These are phyloP conservation scores for Sebastes iracundus DNA, from an alignment of 2,797 vertebrate species.

Conservation along the genomic window DNA sequence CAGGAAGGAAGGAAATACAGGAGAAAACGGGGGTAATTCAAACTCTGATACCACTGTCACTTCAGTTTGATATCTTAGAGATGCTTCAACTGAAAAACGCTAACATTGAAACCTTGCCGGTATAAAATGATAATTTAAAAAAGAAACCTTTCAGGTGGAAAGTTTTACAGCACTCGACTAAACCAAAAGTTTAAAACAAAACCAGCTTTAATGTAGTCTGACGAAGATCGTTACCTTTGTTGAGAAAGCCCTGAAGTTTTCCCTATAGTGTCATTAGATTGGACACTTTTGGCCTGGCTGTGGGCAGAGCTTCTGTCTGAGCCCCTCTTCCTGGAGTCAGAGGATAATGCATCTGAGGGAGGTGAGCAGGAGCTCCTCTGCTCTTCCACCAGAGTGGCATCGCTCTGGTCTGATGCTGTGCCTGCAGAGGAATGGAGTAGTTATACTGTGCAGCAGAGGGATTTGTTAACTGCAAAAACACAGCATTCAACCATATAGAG, in stretches of 20 bases:
- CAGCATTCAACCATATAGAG: not conserved
- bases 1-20: constrained; percentile 27
- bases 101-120: not conserved
- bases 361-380: constrained; percentile 80
- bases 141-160: not conserved
- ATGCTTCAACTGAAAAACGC: not conserved
- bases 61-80: not conserved
- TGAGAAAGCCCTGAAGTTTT: constrained; percentile 83
- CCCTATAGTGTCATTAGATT: constrained; percentile 82
- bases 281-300: constrained; percentile 72
- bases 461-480: not conserved
- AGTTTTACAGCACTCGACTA: not conserved
- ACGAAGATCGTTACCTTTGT: constrained; percentile 80
- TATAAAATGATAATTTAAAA: not conserved
- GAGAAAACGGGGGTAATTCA: not conserved
- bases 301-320: constrained; percentile 74
- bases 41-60: not conserved
- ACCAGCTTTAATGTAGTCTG: not conserved
- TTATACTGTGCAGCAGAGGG: not conserved
- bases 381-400: constrained; percentile 82
- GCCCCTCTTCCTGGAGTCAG: constrained; percentile 79
- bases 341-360: constrained; percentile 79
- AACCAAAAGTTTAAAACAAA: not conserved
- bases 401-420: constrained; percentile 80
- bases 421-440: constrained; percentile 66